Evolutionary conservation across 2,797 vertebrate genomes (phyloP).

Genomic region (Apogon talboti): DNA sequence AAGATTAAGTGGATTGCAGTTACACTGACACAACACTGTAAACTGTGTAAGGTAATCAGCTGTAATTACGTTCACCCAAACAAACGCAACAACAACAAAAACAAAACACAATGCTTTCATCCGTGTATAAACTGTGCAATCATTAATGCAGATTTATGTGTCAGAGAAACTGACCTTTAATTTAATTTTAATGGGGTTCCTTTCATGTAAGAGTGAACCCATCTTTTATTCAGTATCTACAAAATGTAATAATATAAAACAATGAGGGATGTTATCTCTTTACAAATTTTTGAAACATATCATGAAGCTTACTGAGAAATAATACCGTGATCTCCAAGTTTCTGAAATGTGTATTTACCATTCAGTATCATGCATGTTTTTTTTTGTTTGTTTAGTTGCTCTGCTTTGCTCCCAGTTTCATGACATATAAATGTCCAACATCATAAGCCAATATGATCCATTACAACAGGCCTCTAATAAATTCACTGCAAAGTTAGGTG

Average conservation of each 20-base stretch:
- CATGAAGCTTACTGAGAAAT: too few species aligned
- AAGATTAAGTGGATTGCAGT: too few species aligned
- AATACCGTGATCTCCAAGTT: not conserved
- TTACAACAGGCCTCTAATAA: too few species aligned
- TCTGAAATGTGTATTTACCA: too few species aligned
- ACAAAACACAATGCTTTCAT: not conserved
- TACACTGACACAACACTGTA: too few species aligned
- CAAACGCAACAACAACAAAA: slow-evolving; percentile 7
- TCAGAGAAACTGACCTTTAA: slow-evolving; percentile 5
- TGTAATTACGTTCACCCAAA: slow-evolving; percentile 18
- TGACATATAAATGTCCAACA: too few species aligned
- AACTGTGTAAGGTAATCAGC: not conserved
- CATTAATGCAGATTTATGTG: not conserved
- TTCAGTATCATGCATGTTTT: not conserved
- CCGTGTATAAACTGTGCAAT: not conserved
- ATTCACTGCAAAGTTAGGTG: too few species aligned
- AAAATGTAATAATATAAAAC: not conserved
- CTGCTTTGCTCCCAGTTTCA: not conserved
- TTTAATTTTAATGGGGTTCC: not conserved
- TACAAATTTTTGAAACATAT: not conserved
- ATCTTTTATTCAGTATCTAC: not conserved
- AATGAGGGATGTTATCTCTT: not conserved
- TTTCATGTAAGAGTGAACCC: not conserved
- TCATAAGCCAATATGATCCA: too few species aligned
- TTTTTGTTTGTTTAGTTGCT: not conserved